Evolutionary conservation across 2,113 vertebrate genomes (phyloP).

Genomic region (Equus quagga): DNA sequence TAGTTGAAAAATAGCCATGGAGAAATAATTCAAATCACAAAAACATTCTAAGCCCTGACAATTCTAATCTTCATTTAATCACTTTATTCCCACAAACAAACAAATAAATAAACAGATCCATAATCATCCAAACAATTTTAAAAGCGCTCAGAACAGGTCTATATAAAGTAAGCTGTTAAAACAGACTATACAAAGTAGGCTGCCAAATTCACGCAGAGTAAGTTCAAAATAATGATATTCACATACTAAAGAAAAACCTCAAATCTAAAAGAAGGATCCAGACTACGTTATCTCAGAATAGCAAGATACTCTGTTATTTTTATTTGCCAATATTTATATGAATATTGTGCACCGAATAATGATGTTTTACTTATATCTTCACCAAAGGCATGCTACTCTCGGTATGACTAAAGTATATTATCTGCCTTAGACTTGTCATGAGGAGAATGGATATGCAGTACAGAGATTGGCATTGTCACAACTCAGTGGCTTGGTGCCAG

Average conservation of each 20-base stretch:
- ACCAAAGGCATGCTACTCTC: neutral
- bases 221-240: conserved; percentile 28
- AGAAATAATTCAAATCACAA: conserved; percentile 47
- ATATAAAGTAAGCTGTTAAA: neutral
- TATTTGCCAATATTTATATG: neutral
- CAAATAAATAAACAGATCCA: neutral
- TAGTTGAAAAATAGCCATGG: neutral
- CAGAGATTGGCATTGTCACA: neutral
- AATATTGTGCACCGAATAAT: neutral
- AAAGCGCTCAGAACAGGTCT: neutral
- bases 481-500: neutral
- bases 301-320: neutral
- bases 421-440: neutral
- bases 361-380: neutral
- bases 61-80: conserved; percentile 15
- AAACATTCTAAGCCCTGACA: neutral
- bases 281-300: neutral
- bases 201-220: neutral
- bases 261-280: neutral
- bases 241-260: neutral
- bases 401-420: neutral
- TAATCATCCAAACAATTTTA: neutral
- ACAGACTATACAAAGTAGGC: neutral
- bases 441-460: neutral
- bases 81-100: neutral